Percentiles rank a stretch among this genome's conserved stretches.
phyloP scores from a whole-genome alignment of 2,113 vertebrate genomes.

The Oriolus oriolus region DNA sequence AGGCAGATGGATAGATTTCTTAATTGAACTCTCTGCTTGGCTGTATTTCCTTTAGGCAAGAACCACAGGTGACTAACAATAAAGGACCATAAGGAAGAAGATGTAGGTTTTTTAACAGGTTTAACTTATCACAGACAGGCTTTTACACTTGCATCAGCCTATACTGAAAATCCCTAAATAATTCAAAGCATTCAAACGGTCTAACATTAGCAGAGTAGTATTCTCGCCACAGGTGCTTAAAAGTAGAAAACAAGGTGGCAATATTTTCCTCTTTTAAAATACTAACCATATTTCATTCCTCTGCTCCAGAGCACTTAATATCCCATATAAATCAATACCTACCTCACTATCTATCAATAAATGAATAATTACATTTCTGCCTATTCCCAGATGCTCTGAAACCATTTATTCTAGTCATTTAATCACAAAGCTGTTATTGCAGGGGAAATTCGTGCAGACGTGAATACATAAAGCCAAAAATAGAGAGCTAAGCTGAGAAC shows the following conservation, averaged over 20 bases:
- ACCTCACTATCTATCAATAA: slow-evolving; percentile 12
- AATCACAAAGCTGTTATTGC: slow-evolving; percentile 43
- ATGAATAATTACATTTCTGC: slow-evolving; percentile 38
- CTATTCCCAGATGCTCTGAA: neutral
- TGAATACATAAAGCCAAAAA: slow-evolving; percentile 33
- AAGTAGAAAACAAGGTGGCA: neutral
- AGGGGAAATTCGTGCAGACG: neutral
- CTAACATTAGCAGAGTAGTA: neutral
- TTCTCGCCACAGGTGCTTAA: neutral
- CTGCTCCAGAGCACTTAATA: neutral
- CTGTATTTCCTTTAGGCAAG: neutral
- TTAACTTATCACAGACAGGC: neutral
- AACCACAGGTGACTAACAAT: neutral
- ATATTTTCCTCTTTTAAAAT: slow-evolving; percentile 2
- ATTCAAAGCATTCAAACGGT: neutral
- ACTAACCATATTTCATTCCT: neutral
- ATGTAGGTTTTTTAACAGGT: neutral
- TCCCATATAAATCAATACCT: slow-evolving; percentile 2
- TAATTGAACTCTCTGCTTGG: neutral
- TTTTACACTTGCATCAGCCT: neutral
- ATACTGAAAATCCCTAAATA: slow-evolving; percentile 11
- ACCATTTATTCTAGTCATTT: slow-evolving; percentile 23
- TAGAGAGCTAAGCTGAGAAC: neutral
- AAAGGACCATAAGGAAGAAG: neutral
- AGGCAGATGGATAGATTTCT: neutral